Percentiles rank a stretch among this genome's conserved stretches.
Conservation (phyloP, 2,113 vertebrate genomes). For the Edolisoma coerulescens region DNA sequence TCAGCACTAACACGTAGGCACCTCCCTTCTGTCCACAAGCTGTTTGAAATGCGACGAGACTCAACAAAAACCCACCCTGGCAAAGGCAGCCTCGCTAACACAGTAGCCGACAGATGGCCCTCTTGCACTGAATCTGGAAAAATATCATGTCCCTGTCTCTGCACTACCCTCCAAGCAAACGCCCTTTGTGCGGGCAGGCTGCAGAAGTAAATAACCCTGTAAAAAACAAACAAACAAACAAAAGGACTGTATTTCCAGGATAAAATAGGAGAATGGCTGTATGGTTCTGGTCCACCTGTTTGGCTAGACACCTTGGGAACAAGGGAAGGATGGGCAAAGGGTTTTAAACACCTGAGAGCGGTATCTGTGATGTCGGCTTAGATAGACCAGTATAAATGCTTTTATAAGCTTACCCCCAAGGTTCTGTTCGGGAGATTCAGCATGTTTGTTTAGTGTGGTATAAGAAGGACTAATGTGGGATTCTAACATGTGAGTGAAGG, state of each 20-base stretch:
- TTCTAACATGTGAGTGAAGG: background rate
- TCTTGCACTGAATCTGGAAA: conserved; percentile 1
- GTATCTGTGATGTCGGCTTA: background rate
- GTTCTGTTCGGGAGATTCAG: background rate
- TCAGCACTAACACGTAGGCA: background rate
- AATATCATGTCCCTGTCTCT: background rate
- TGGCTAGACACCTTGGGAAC: background rate
- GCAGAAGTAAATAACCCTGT: background rate
- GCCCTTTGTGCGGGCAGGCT: background rate
- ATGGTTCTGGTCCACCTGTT: background rate
- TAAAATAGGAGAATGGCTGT: background rate
- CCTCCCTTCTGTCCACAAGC: background rate
- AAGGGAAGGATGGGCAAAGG: background rate
- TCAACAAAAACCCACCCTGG: background rate
- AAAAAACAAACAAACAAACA: background rate
- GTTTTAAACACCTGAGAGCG: background rate
- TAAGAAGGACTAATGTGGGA: background rate
- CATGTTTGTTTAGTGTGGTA: background rate
- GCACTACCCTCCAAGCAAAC: background rate
- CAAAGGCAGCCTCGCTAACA: background rate
- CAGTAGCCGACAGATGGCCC: conserved; percentile 28
- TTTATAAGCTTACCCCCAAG: background rate
- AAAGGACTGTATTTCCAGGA: background rate
- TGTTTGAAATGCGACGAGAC: background rate
- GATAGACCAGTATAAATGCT: background rate